Evolutionary conservation across 2,797 vertebrate genomes (phyloP).

Genomic region (Microcaecilia unicolor): DNA sequence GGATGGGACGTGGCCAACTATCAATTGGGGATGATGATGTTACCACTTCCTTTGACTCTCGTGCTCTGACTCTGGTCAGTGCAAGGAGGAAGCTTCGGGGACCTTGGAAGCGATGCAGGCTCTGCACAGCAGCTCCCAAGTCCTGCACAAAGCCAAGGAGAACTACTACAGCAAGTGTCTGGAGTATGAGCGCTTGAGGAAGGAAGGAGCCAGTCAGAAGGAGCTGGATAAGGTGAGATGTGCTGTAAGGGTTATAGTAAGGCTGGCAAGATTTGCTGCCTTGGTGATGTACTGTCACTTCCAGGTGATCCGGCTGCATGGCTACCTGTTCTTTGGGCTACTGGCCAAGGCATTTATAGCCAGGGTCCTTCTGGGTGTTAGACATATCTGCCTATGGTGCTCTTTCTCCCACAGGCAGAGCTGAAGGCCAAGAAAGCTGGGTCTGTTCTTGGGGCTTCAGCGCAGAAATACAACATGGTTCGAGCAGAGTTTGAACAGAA

Average conservation of each 20-base stretch:
- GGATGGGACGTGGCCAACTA: no score
- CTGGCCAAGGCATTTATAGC: no score
- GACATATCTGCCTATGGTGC: fast-evolving
- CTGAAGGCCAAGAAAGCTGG: constrained; percentile 86
- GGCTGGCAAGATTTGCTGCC: no score
- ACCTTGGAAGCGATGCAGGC: constrained; percentile 82
- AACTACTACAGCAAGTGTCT: constrained; percentile 74
- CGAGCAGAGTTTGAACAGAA: constrained; percentile 85
- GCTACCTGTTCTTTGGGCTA: no score
- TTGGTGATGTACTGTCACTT: no score
- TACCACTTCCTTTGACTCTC: no score
- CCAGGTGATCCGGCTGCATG: no score
- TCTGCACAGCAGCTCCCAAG: constrained; percentile 70
- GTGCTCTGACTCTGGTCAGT: no score
- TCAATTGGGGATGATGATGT: no score
- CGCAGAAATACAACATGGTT: constrained; percentile 83
- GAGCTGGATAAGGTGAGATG: constrained; percentile 78
- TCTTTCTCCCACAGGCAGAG: constrained; percentile 72
- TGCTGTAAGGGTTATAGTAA: fast-evolving
- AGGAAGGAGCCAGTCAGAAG: constrained; percentile 80
- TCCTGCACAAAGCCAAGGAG: constrained; percentile 84
- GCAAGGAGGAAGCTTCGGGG: constrained; percentile 82
- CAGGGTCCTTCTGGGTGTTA: no score
- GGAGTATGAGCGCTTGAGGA: constrained; percentile 79
- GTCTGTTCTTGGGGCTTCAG: constrained; percentile 66